Evolutionary conservation across 2,888 invertebrate genomes (phyloP).

Genomic region (Copidosoma aretas): DNA sequence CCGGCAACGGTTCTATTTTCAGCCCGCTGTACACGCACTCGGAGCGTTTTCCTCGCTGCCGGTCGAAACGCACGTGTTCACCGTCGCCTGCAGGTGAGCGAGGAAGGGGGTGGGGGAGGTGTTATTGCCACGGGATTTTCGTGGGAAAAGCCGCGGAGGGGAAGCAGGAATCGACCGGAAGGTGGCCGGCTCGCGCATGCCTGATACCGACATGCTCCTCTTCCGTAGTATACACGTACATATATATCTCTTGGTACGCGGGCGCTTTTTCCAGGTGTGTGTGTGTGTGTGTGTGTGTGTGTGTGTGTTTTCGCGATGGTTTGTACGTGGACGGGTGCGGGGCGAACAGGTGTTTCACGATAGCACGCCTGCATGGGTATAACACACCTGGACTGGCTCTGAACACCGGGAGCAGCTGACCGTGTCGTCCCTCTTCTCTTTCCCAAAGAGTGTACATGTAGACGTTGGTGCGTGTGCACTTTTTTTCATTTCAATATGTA

Average conservation of each 20-base stretch:
- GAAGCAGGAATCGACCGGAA: slow-evolving; percentile 28
- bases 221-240: too few species aligned
- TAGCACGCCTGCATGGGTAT: neutral
- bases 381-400: neutral
- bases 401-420: neutral
- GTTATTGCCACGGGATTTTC: neutral
- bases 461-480: too few species aligned
- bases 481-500: too few species aligned
- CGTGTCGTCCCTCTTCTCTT: neutral
- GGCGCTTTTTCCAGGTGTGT: neutral
- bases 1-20: too few species aligned
- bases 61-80: slow-evolving; percentile 3
- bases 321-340: too few species aligned
- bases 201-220: neutral
- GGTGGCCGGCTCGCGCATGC: neutral
- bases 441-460: too few species aligned
- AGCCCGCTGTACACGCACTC: too few species aligned
- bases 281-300: too few species aligned
- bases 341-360: neutral
- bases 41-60: too few species aligned
- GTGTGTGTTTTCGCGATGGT: too few species aligned
- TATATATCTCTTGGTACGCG: too few species aligned
- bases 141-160: neutral
- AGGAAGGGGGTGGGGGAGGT: neutral
- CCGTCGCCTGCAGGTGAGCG: neutral